A percentile compares a stretch with the other conserved stretches of the same genome.
Conservation (phyloP, 2,888 invertebrate species). For the Catocala sponsa region DNA sequence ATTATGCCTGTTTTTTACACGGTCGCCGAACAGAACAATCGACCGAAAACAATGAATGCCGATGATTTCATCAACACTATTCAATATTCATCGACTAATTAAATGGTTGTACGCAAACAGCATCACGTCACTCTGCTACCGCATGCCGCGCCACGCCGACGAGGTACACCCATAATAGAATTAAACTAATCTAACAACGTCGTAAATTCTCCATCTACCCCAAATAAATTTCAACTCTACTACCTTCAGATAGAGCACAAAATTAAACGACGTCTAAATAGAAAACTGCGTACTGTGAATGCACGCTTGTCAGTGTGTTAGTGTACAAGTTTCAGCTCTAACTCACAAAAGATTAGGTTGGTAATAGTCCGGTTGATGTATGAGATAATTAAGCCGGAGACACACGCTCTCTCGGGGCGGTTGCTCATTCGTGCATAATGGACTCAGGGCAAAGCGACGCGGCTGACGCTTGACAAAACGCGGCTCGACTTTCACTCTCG, state of each 20-base stretch:
- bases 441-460: conserved; percentile 76
- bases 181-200: conserved; percentile 53
- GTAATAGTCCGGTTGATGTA: conserved; percentile 39
- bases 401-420: conserved; percentile 86
- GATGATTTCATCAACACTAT: conserved; percentile 70
- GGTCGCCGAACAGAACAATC: conserved; percentile 36
- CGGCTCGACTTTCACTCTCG: conserved; percentile 85
- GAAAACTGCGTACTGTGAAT: conserved; percentile 62
- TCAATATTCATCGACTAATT: conserved; percentile 67
- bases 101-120: conserved; percentile 73
- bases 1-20: conserved; percentile 22
- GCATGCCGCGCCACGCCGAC: conserved; percentile 71
- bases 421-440: conserved; percentile 87
- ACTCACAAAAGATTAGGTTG: conserved; percentile 39
- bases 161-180: conserved; percentile 85
- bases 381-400: conserved; percentile 79
- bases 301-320: conserved; percentile 48
- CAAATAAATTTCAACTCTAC: conserved; percentile 50
- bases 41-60: conserved; percentile 52
- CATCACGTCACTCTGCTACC: conserved; percentile 73
- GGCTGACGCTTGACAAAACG: conserved; percentile 85
- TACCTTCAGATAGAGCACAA: conserved; percentile 18
- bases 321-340: conserved; percentile 64
- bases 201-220: conserved; percentile 38
- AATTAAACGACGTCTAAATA: conserved; percentile 38